Conservation (phyloP, 2,797 vertebrate genomes). For the Microhierax caerulescens region DNA sequence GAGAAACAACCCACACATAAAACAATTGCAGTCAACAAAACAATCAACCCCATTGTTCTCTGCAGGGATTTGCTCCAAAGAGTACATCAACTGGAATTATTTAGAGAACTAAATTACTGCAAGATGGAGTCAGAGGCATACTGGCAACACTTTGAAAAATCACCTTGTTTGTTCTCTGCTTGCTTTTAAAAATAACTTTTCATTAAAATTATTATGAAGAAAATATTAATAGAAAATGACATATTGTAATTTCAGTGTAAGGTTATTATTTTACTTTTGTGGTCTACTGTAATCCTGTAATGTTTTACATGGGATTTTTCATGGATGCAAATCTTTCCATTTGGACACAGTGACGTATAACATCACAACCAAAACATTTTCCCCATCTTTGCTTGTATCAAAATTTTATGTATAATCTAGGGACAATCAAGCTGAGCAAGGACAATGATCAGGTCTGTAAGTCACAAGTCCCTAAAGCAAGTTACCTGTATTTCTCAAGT, state of each 20-base stretch:
- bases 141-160: not conserved
- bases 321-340: not conserved
- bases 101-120: conserved; percentile 48
- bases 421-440: not conserved
- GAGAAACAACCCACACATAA: conserved; percentile 23
- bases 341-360: not conserved
- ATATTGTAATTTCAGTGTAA: not conserved
- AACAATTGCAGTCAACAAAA: not conserved
- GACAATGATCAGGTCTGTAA: not conserved
- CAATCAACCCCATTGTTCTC: conserved; percentile 2
- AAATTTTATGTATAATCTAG: not conserved
- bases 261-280: not conserved
- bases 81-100: conserved; percentile 22
- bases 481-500: not conserved
- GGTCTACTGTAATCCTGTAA: not conserved
- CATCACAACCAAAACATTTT: not conserved
- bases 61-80: not conserved
- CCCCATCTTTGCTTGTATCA: not conserved
- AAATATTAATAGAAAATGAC: not conserved
- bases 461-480: not conserved
- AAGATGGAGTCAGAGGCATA: conserved; percentile 21
- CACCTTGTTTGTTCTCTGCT: not conserved
- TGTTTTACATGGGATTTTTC: not conserved
- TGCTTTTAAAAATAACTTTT: not conserved
- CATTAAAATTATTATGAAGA: not conserved